Base-by-base conservation (phyloP, 2,797 vertebrate species). In the Acanthis flammea region DNA sequence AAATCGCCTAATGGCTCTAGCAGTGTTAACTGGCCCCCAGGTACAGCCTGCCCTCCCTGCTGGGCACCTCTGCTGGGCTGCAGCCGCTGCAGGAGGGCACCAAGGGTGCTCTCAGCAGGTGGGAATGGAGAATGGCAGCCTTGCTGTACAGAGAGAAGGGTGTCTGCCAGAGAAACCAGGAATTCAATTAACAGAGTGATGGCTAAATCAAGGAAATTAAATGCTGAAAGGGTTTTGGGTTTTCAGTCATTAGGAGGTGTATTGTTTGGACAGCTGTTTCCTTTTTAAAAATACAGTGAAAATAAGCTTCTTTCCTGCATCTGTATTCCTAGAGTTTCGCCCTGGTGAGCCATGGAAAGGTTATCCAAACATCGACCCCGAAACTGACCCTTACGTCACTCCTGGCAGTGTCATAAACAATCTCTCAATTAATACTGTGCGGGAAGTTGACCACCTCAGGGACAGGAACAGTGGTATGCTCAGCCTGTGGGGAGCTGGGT, bases 371-470 rank as follows among this genome's bases (percentile, higher is more conserved):
- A 99, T 99, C 95, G 99, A 99, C 98, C 99, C 99, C 94, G 99
- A 99, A 98, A 99, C 99, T 98, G 99, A 99, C 98, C 99, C 99
- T 96, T 99, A 98, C 91, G 98, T 99, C 98, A 99, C 99, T 98
- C 99, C 99, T 97, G 99, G 99, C 97, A 99, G 99, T 99, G 99
- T 99, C 98, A 99, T 99, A 97, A 99, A 99, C 98, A 99, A 98
- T 98, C 99, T 99, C 93, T 99, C 99, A 97, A 98, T 99, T 98
- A 99, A 99, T 98, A 99, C 99, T 99, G 99, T 99, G 98, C 99
- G 99, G 97, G 99, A 99, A 98, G 99, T 99, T 97, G 99, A 99
- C 98, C 99, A 99, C 99, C 99, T 99, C 99, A 99, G 99, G 99
- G 99, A 99, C 99, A 99, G 99, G 98, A 99, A 99, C 98, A 99